Evolutionary conservation across 1,140 invertebrate species (phyloP).

Genomic region (Ganaspis sp.): DNA sequence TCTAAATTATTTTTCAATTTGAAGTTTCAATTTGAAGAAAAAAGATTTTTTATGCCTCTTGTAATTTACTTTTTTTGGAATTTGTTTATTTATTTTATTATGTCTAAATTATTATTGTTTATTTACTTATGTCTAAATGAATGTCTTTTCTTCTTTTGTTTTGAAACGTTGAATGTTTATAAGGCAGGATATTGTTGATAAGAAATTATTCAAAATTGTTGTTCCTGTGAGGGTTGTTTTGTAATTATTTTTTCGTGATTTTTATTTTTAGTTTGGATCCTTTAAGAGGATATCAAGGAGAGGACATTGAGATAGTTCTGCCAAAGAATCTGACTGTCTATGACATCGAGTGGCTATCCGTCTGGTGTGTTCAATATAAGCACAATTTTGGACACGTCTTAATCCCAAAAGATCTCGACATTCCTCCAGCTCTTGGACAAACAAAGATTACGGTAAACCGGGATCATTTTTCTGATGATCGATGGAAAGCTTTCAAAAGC

Average conservation of each 20-base stretch:
- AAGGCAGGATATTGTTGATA: no score
- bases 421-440: slow-evolving; percentile 91
- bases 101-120: no score
- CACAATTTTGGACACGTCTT: slow-evolving; percentile 94
- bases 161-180: no score
- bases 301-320: slow-evolving; percentile 92
- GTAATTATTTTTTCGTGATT: neutral
- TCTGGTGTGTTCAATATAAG: slow-evolving; percentile 90
- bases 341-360: slow-evolving; percentile 93
- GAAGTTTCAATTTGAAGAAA: no score
- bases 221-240: no score
- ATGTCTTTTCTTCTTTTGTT: no score
- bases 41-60: no score
- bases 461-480: slow-evolving; percentile 23
- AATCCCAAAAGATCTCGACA: slow-evolving; percentile 91
- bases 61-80: no score
- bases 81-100: no score
- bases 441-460: slow-evolving; percentile 90
- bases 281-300: slow-evolving; percentile 89
- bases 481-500: neutral
- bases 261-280: slow-evolving; percentile 80
- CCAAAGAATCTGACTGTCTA: slow-evolving; percentile 91
- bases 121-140: no score
- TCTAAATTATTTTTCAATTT: no score
- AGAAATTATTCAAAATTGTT: no score